These are phyloP conservation scores for Neodiprion lecontei DNA, from an alignment of 1,140 invertebrate genomes.

Conservation along the genomic window DNA sequence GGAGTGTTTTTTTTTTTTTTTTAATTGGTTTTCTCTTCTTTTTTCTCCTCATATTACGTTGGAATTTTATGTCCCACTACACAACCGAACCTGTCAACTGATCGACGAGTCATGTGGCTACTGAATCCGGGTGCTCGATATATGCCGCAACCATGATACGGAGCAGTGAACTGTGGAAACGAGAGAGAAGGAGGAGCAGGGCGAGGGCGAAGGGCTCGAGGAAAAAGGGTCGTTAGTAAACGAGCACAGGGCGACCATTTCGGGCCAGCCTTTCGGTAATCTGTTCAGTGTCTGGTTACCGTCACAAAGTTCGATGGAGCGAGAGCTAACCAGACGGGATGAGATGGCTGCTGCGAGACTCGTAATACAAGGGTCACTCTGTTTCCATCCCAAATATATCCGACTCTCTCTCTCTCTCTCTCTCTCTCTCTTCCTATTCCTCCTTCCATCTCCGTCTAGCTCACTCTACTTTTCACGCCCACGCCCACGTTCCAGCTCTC, in stretches of 20 bases:
- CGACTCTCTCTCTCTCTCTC: no score
- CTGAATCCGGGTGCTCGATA: no score
- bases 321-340: background rate
- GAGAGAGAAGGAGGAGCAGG: background rate
- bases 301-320: conserved; percentile 6
- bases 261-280: background rate
- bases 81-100: no score
- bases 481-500: background rate
- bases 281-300: conserved; percentile 2
- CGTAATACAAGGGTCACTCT: background rate
- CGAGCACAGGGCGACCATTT: background rate
- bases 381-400: background rate
- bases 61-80: no score
- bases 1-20: no score
- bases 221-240: conserved; percentile 7
- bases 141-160: background rate
- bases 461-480: background rate
- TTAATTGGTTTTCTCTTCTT: no score
- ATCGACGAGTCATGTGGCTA: no score
- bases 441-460: background rate
- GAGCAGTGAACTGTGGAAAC: background rate
- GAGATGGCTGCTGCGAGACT: background rate
- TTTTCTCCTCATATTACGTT: no score
- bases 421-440: no score
- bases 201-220: background rate